Evolutionary conservation across 2,113 vertebrate species (phyloP), one percentile per base, ranked within the genome.

Genomic region (Ornithorhynchus anatinus): DNA sequence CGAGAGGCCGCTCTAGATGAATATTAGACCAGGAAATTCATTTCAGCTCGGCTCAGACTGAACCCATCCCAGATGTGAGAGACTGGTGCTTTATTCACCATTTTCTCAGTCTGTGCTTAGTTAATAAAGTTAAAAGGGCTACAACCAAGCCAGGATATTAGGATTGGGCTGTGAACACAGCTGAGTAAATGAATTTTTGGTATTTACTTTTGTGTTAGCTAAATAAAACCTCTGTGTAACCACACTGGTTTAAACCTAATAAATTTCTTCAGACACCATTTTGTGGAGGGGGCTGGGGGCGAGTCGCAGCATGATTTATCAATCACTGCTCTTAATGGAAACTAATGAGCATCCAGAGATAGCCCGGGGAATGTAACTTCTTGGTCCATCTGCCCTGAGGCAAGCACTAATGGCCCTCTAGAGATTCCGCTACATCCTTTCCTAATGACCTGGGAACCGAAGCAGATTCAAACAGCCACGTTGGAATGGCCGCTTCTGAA

Each of bases 301-400:
- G 54, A 1, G 32, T 72, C 81, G 80, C 8, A 33, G 35, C 11
- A 10, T 70, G 81, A 91, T 87, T 89, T 87, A 90, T 75, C 83
- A 75, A 57, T 12, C 60, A 72, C 32, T 39, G 73, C 56, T 82
- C 83, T 84, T 59, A 74, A 85, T n/a, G 35, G 58, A 79, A 71
- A 47, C 42, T 69, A 84, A 75, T 17, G 72, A 81, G 75, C 5
- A 74, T 47, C 71, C 57, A 1, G 40, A 84, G 86, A 86, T 4
- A 19, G 44, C 62, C 66, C 63, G 33, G 51, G 69, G 50, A 80
- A 72, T 1, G 20, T 66, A 57, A 74, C 31, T 36, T 72, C 75
- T 48, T 7, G 10, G 74, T 47, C 37, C 62, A 25, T 29, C 10
- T 39, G 76, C 71, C 57, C 53, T 17, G 45, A 56, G 79, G 73